Evolutionary conservation across 2,888 invertebrate species (phyloP).

Genomic region (Flexamia atlantica): DNA sequence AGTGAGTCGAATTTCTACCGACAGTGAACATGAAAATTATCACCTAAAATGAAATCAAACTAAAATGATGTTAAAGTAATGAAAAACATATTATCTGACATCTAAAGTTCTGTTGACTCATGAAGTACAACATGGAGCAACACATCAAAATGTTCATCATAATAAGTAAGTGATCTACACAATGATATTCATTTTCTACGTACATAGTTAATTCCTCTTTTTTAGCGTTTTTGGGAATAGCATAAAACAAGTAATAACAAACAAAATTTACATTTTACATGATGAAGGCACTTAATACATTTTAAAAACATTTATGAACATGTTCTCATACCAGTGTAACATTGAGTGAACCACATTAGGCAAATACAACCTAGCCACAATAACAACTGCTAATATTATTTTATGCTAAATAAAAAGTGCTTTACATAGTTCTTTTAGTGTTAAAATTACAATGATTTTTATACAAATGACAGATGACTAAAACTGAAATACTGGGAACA

Average conservation of each 20-base stretch:
- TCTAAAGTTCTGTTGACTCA: not conserved
- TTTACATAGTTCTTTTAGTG: no score
- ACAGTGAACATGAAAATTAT: no score
- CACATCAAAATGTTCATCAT: not conserved
- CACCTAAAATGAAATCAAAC: no score
- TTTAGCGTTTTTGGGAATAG: not conserved
- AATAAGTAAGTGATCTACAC: not conserved
- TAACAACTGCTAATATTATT: not conserved
- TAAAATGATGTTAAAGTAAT: no score
- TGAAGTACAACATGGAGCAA: not conserved
- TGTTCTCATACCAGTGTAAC: not conserved
- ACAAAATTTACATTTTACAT: not conserved
- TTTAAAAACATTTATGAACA: not conserved
- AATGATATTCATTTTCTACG: not conserved
- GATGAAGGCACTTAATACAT: constrained; percentile 7
- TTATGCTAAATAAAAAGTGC: not conserved
- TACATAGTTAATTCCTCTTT: not conserved
- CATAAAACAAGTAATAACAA: not conserved
- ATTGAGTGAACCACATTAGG: constrained; percentile 17
- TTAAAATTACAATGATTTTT: no score
- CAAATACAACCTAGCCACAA: constrained; percentile 9
- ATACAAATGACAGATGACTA: no score
- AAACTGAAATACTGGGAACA: no score
- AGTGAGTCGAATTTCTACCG: no score
- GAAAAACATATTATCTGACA: no score